Evolutionary conservation across 2,797 vertebrate species (phyloP).

Genomic region (Cyclopterus lumpus): DNA sequence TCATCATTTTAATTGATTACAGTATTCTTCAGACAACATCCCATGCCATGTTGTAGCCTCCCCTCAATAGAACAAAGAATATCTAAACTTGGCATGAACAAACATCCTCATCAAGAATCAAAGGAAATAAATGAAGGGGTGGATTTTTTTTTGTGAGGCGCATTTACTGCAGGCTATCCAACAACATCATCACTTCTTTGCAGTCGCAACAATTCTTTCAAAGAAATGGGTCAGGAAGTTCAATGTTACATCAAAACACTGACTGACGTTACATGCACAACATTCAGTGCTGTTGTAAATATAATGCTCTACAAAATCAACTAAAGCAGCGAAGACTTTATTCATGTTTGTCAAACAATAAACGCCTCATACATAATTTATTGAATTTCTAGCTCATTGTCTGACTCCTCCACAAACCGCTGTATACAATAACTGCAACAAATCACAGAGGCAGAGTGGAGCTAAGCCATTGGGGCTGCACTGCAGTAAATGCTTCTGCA

Average conservation of each 20-base stretch:
- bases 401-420: conserved; percentile 40
- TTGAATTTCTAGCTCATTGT: conserved; percentile 45
- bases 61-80: conserved; percentile 36
- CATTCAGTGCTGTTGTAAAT: conserved; percentile 32
- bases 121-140: conserved; percentile 27
- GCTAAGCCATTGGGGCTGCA: conserved; percentile 39
- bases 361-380: conserved; percentile 51
- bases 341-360: conserved; percentile 47
- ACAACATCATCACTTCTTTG: conserved; percentile 29
- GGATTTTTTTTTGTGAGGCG: background rate
- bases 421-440: conserved; percentile 55
- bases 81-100: conserved; percentile 45
- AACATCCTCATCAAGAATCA: conserved; percentile 41
- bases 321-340: conserved; percentile 26
- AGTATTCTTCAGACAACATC: conserved; percentile 34
- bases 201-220: conserved; percentile 16
- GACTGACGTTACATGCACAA: conserved; percentile 32
- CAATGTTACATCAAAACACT: conserved; percentile 5
- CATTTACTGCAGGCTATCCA: background rate
- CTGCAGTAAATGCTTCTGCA: conserved; percentile 44
- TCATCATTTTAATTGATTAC: conserved; percentile 43
- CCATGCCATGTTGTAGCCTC: conserved; percentile 32
- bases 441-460: conserved; percentile 45
- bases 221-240: conserved; percentile 19
- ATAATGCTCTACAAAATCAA: conserved; percentile 17